Conservation (phyloP, 2,113 vertebrate species). For the Clupea harengus region DNA sequence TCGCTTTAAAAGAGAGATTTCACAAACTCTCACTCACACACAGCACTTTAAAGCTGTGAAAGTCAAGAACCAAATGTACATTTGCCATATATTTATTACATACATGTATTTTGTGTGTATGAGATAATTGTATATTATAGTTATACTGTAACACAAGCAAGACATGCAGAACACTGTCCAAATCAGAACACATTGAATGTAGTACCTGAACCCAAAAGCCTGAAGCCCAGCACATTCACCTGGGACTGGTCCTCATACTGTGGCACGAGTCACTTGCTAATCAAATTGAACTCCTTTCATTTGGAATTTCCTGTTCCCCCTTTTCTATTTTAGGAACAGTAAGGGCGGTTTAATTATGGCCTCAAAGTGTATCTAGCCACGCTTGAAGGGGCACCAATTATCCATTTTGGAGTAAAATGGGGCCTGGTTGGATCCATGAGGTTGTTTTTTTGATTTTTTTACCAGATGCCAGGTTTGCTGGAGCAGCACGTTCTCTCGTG, state of each 20-base stretch:
- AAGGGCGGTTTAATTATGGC: conserved; percentile 1
- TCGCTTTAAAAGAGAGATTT: no score
- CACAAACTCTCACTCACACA: neutral
- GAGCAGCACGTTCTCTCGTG: neutral
- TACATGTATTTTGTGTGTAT: neutral
- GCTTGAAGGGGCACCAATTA: conserved; percentile 18
- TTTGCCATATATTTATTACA: neutral
- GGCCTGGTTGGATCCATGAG: neutral
- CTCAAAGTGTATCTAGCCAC: neutral
- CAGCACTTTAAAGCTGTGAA: neutral
- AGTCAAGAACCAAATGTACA: neutral
- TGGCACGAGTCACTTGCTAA: neutral
- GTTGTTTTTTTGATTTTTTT: neutral
- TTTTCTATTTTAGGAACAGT: conserved; percentile 5
- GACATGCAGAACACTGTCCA: neutral
- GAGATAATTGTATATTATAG: no score
- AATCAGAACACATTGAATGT: neutral
- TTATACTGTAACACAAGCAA: no score
- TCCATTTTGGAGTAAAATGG: conserved; percentile 1
- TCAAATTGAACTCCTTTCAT: neutral
- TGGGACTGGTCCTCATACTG: neutral
- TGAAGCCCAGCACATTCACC: neutral
- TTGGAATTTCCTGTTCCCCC: neutral
- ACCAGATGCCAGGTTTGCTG: neutral
- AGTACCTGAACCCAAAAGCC: neutral